phyloP scores from a whole-genome alignment of 2,797 vertebrate species.

The Notoglanidium macrostoma region DNA sequence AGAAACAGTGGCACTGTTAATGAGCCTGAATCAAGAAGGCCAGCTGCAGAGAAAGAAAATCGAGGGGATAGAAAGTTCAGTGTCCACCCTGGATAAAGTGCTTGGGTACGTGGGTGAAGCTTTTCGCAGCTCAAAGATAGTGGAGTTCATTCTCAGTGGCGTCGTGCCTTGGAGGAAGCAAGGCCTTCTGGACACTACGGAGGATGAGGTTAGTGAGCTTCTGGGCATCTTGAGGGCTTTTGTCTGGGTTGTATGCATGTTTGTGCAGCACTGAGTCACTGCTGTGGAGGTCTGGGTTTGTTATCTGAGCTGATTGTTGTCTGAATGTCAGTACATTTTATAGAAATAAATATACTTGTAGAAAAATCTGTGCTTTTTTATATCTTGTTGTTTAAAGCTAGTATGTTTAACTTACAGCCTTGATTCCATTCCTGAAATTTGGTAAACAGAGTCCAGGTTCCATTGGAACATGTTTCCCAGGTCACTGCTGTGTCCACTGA shows the following conservation, averaged over 20 bases:
- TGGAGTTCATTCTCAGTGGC: conserved; percentile 81
- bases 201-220: conserved; percentile 65
- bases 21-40: conserved; percentile 71
- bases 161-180: conserved; percentile 77
- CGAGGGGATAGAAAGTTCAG: conserved; percentile 76
- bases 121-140: conserved; percentile 81
- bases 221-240: background rate
- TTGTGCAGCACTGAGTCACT: background rate
- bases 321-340: no score
- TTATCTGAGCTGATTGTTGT: background rate
- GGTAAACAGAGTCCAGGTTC: conserved; percentile 16
- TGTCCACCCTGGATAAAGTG: conserved; percentile 78
- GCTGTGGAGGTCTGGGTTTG: background rate
- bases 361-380: background rate
- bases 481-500: conserved; percentile 39
- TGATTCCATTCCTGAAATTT: background rate
- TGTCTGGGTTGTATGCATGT: background rate
- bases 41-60: conserved; percentile 75
- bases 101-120: conserved; percentile 74
- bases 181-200: conserved; percentile 64
- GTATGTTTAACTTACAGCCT: background rate
- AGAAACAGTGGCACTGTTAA: conserved; percentile 76
- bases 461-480: conserved; percentile 42
- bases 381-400: background rate
- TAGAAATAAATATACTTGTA: background rate